phyloP scores from a whole-genome alignment of 2,888 invertebrate genomes.

The Laspeyria flexula region DNA sequence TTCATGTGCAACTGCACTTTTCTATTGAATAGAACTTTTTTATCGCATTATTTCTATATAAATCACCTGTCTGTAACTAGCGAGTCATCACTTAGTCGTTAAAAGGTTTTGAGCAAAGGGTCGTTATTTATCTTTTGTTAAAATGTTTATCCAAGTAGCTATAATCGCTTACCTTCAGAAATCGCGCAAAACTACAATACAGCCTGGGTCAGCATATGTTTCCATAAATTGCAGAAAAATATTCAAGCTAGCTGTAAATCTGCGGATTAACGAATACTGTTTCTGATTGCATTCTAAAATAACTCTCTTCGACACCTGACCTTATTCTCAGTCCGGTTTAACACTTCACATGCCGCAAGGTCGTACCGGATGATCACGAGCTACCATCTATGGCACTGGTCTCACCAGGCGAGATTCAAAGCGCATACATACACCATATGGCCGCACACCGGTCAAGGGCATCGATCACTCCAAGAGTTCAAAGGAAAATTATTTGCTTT shows the following conservation, averaged over 20 bases:
- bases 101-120: neutral
- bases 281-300: conserved; percentile 25
- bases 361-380: conserved; percentile 58
- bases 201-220: too few relatives aligned
- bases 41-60: neutral
- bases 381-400: conserved; percentile 62
- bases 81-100: neutral
- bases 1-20: conserved; percentile 31
- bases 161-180: neutral
- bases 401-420: conserved; percentile 57
- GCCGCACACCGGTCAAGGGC: conserved; percentile 68
- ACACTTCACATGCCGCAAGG: conserved; percentile 52
- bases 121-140: neutral
- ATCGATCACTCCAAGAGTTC: conserved; percentile 49
- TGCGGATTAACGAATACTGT: conserved; percentile 8
- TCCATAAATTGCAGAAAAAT: too few relatives aligned
- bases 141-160: neutral
- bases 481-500: conserved; percentile 58
- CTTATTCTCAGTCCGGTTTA: conserved; percentile 53
- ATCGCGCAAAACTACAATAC: too few relatives aligned
- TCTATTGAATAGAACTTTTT: conserved; percentile 10
- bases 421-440: conserved; percentile 62
- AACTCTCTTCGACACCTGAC: conserved; percentile 35
- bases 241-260: neutral
- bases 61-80: neutral